Evolutionary conservation across 1,140 invertebrate genomes (phyloP), one percentile per base, ranked within the genome.

Genomic region (Trichoplusia ni): DNA sequence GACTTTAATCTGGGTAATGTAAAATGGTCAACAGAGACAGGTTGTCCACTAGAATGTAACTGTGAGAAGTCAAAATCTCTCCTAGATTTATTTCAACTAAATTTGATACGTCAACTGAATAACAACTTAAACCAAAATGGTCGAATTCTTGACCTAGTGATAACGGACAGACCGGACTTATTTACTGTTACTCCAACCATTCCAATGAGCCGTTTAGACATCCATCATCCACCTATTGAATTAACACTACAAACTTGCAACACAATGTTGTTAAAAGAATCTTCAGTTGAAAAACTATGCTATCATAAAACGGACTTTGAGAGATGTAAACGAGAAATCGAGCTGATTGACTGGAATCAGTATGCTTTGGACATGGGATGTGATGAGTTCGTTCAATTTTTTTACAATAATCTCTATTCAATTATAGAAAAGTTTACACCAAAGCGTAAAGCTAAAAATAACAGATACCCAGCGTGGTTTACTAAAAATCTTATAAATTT

Each of bases 61-160:
- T 51, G 44, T 6, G 44, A 49, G 11, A 49, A 49, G n/a, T 49
- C 44, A 11, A 49, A 49, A 7, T 25, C 44, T 8, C 25, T 51
- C 5, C 14, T 14, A 2, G 27, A 51, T 5, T 33, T 51, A 14
- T 31, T 29, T 16, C 47, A 51, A 1, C 8, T 9, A 2, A 33
- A 6, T 8, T 4, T 29, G 0, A 14, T 51, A 18, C 11, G 9
- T 6, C 47, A 51, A 7, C 8, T 51, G 2, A 51, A 51, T 9
- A 4, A 16, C 9, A 31, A 8, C 14, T 0, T 33, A 1, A 51
- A 51, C 18, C 27, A 53, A 37, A 53, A 37, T 21, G n/a, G 9
- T 18, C 9, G 31, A 21, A n/a, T 31, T 21, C 8, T 21, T 9
- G 14, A 37, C 11, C 9, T 53, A 3, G 33, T 14, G 13, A 2